Percentiles rank a stretch among this genome's conserved stretches.
These are phyloP conservation scores for Phasianus colchicus DNA, from an alignment of 2,113 vertebrate species.

Conservation along the genomic window DNA sequence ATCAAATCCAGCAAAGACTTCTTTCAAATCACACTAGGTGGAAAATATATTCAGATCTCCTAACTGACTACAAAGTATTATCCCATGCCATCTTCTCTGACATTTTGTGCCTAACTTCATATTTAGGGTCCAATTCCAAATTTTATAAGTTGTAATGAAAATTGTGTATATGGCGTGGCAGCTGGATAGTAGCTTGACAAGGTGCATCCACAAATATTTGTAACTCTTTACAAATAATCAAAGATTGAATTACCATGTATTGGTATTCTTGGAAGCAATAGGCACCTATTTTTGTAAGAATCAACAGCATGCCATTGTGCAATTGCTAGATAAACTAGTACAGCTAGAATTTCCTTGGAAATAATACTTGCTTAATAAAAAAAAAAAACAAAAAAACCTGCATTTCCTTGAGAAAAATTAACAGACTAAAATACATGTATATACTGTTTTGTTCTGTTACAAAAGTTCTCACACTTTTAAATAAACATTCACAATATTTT, in stretches of 20 bases:
- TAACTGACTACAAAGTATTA: not conserved
- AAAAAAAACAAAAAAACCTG: not conserved
- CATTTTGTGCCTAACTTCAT: not conserved
- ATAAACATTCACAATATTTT: not conserved
- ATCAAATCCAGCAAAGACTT: not conserved
- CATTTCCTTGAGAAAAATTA: conserved; percentile 67
- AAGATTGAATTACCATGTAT: not conserved
- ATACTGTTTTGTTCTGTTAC: not conserved
- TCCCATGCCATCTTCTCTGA: not conserved
- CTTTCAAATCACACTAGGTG: not conserved
- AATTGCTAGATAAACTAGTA: conserved; percentile 29
- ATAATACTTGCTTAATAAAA: not conserved
- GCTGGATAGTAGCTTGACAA: not conserved
- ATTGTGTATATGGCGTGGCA: not conserved
- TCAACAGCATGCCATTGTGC: not conserved
- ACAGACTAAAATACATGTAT: not conserved
- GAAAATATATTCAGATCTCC: not conserved
- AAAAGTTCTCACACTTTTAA: conserved; percentile 32
- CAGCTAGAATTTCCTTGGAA: conserved; percentile 41
- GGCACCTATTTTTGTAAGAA: not conserved
- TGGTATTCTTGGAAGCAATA: not conserved
- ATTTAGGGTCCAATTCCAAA: not conserved
- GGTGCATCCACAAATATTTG: not conserved
- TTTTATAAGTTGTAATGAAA: not conserved
- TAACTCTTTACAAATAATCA: not conserved